Evolutionary conservation across 92 coral and sea anemone genomes (phyloP).

Genomic region (Heliopora coerulea): DNA sequence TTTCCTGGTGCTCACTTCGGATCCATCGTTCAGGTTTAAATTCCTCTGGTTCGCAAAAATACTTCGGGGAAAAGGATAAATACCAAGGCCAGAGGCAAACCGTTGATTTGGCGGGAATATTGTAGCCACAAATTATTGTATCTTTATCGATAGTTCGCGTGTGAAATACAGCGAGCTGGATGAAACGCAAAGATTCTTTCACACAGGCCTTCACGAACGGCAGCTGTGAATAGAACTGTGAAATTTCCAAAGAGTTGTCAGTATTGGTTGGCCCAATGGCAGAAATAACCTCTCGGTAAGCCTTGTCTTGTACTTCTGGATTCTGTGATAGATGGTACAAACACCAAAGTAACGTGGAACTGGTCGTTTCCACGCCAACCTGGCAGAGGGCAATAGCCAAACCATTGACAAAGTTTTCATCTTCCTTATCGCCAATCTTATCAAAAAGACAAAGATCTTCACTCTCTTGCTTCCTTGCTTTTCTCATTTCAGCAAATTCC

Average conservation of each 20-base stretch:
- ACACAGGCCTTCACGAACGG: background rate
- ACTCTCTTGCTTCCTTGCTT: too few relatives aligned
- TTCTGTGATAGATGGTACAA: background rate
- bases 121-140: conserved; percentile 2
- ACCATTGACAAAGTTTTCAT: background rate
- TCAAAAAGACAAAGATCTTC: background rate
- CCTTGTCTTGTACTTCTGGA: background rate
- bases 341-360: background rate
- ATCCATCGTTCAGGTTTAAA: background rate
- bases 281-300: background rate
- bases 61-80: background rate
- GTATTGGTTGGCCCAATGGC: background rate
- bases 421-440: background rate
- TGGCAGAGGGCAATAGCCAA: background rate
- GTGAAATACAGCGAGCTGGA: background rate
- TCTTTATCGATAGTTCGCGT: background rate
- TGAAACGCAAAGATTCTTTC: background rate
- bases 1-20: background rate
- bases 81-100: background rate
- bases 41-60: background rate
- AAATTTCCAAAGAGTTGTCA: background rate
- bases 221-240: background rate
- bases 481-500: background rate
- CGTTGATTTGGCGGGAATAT: background rate
- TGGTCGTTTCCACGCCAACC: background rate